Conservation (phyloP, 2,888 invertebrate species). For the Herminia tarsipennalis region DNA sequence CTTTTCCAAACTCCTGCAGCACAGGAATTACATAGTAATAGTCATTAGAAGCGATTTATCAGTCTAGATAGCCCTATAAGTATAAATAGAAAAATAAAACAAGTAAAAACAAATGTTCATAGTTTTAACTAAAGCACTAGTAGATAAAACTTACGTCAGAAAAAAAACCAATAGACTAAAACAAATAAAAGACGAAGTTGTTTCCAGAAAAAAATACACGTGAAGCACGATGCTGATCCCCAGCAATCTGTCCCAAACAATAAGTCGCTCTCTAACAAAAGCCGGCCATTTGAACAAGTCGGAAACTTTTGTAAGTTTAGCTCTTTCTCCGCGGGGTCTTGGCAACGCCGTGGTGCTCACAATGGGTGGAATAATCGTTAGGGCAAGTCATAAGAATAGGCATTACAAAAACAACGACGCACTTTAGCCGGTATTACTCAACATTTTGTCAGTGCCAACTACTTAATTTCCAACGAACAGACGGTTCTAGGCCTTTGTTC, state of each 20-base stretch:
- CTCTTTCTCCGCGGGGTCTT: constrained; percentile 80
- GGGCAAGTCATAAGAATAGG: constrained; percentile 79
- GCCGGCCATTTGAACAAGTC: constrained; percentile 84
- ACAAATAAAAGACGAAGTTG: constrained; percentile 15
- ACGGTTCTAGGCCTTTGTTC: constrained; percentile 15
- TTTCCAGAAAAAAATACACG: constrained; percentile 58
- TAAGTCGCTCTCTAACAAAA: constrained; percentile 84
- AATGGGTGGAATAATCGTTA: constrained; percentile 83
- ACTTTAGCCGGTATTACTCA: constrained; percentile 74
- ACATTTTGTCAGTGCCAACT: constrained; percentile 74
- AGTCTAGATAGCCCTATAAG: too few species aligned
- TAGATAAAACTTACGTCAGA: not conserved
- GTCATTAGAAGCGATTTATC: too few species aligned
- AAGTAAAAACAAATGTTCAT: too few species aligned
- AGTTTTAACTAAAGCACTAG: too few species aligned
- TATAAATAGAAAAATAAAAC: too few species aligned
- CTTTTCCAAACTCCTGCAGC: too few species aligned
- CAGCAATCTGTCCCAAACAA: constrained; percentile 84
- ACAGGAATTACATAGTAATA: too few species aligned
- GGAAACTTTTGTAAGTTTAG: constrained; percentile 84
- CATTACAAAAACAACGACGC: constrained; percentile 82
- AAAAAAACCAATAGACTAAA: not conserved
- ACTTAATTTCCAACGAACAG: constrained; percentile 59
- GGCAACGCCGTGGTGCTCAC: constrained; percentile 76
- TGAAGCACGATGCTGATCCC: constrained; percentile 73